Evolutionary conservation across 2,888 invertebrate genomes (phyloP).

Genomic region (Clivina fossor): DNA sequence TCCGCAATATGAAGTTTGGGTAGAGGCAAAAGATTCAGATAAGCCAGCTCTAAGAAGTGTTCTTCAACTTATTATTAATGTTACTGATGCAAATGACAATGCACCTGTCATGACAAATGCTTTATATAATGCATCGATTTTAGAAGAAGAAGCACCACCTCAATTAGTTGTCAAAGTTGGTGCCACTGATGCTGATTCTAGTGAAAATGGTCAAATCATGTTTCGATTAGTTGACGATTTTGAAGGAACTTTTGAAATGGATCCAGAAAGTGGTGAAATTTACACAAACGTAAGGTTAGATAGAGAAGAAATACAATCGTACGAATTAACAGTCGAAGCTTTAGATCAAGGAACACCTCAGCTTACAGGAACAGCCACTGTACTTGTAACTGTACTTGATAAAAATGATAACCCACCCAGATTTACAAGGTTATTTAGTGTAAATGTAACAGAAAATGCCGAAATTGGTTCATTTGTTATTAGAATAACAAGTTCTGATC

Average conservation of each 20-base stretch:
- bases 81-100: constrained; percentile 93
- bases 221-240: constrained; percentile 76
- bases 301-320: constrained; percentile 77
- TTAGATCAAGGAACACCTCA: constrained; percentile 82
- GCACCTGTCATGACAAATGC: constrained; percentile 77
- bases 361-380: constrained; percentile 78
- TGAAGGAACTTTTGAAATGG: constrained; percentile 81
- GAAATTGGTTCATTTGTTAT: constrained; percentile 91
- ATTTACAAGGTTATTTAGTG: constrained; percentile 87
- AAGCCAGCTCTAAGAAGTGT: constrained; percentile 78
- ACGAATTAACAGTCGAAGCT: constrained; percentile 81
- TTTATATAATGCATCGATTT: constrained; percentile 80
- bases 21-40: constrained; percentile 86
- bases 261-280: constrained; percentile 79
- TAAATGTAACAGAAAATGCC: constrained; percentile 93
- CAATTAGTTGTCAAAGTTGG: constrained; percentile 72
- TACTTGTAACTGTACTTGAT: constrained; percentile 78
- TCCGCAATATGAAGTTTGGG: constrained; percentile 86
- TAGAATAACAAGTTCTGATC: constrained; percentile 87
- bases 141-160: constrained; percentile 85
- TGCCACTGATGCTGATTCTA: constrained; percentile 84
- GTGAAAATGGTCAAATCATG: constrained; percentile 81
- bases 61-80: constrained; percentile 79
- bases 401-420: constrained; percentile 95
- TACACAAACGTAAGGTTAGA: constrained; percentile 80